Conservation (phyloP, 2,113 vertebrate species). For the Ursus arctos region DNA sequence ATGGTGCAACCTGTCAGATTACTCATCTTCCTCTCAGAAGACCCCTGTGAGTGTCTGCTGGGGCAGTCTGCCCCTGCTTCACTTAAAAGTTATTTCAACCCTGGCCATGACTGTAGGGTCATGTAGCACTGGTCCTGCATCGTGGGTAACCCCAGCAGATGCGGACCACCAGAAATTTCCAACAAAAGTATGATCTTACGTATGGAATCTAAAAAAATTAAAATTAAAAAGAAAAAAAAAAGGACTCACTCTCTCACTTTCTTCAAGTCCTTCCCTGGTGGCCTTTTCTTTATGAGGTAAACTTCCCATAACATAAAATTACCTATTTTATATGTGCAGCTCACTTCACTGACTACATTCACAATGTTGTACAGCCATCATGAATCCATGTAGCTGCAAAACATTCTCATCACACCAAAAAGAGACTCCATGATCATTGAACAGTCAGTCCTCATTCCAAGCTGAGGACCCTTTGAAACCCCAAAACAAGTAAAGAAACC, state of each 20-base stretch:
- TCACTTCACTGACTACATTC: not conserved
- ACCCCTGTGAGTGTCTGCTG: not conserved
- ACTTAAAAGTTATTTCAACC: not conserved
- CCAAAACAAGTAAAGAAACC: not conserved
- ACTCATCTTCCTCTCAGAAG: not conserved
- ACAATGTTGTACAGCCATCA: not conserved
- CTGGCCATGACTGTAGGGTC: not conserved
- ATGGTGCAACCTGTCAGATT: not conserved
- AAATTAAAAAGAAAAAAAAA: not conserved
- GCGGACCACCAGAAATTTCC: not conserved
- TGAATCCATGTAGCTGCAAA: not conserved
- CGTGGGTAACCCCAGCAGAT: not conserved
- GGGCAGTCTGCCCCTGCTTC: not conserved
- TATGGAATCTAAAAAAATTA: not conserved
- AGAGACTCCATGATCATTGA: not conserved
- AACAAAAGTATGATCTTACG: not conserved
- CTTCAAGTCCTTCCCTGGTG: not conserved
- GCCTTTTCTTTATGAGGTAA: not conserved
- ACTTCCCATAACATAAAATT: not conserved
- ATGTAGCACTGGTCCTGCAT: not conserved
- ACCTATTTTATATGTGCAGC: not conserved
- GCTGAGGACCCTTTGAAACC: not conserved
- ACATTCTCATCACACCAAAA: not conserved
- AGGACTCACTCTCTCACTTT: not conserved
- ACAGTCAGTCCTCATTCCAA: not conserved